Percentiles rank a stretch among this genome's conserved stretches.
These are phyloP conservation scores for Abramis brama DNA, from an alignment of 2,113 vertebrate species.

Conservation along the genomic window DNA sequence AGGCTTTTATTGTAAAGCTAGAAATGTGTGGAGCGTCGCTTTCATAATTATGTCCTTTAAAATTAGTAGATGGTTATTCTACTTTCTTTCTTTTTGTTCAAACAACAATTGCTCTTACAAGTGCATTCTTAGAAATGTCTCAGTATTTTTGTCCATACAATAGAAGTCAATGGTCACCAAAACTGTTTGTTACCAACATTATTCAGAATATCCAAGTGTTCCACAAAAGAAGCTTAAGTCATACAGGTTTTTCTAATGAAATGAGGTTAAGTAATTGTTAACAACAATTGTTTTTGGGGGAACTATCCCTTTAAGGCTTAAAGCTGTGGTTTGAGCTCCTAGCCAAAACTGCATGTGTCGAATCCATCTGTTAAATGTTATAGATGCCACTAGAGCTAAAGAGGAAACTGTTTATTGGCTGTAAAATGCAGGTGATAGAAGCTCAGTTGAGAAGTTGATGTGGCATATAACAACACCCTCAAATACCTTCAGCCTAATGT, in stretches of 20 bases:
- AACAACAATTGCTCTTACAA: background rate
- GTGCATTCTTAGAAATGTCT: background rate
- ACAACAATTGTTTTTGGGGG: background rate
- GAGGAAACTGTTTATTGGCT: conserved; percentile 31
- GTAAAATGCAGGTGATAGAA: conserved; percentile 34
- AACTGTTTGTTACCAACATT: background rate
- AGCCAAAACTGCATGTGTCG: conserved; percentile 10
- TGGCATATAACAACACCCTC: conserved; percentile 33
- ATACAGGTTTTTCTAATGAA: background rate
- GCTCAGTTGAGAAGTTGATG: conserved; percentile 18
- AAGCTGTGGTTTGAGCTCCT: background rate
- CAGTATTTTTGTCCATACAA: background rate
- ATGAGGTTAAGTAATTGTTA: background rate
- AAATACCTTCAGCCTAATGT: conserved; percentile 16
- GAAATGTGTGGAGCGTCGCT: conserved; percentile 45
- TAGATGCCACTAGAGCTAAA: conserved; percentile 23
- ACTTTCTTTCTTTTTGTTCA: background rate
- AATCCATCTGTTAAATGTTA: conserved; percentile 32
- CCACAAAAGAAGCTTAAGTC: background rate
- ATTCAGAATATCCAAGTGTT: background rate
- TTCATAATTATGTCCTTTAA: background rate
- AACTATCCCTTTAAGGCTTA: background rate
- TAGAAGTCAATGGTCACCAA: background rate
- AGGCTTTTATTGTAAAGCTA: conserved; percentile 38
- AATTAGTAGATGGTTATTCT: background rate